Base-by-base conservation (phyloP, 2,888 invertebrate genomes). In the Alloscopus bannaensis region DNA sequence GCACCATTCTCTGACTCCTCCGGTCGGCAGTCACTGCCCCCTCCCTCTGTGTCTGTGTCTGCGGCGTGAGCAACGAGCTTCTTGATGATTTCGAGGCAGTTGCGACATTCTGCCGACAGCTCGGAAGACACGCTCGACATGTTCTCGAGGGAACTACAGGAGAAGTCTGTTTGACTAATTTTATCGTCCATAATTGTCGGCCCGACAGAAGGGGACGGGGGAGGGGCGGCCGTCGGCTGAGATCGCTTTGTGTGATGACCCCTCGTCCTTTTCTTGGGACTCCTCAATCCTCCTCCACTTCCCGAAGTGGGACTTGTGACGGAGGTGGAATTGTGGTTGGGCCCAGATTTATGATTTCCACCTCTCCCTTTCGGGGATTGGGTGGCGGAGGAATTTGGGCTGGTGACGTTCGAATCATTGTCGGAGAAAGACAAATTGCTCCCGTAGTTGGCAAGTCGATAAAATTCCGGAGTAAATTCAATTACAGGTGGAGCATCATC, bases 381-480 rank as follows among this genome's bases (percentile, higher is more conserved):
- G n/a, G 75, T 55, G 50, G 70, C 40, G 8, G 79, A 66, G 13
- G 22, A 3, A 60, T 59, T 62, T 13, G 55, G 64, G 6, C 72
- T 45, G 22, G 64, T 57, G 28, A 64, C 36, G 42, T 62, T 59
- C 16, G 77, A 75, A 64, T 85, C 83, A 80, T 84, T 83, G 70
- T 84, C 84, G n/a, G 83, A 83, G 57, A 84, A 83, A 36, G 82
- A 84, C 52, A 82, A 70, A 78, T 85, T 84, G 66, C 84, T 85
- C 64, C 85, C 84, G 64, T 81, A 85, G 77, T 85, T 85, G 69
- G 83, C 84, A 16, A 85, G 85, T 72, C 81, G 82, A 77, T 85
- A 85, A 78, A 83, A 85, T 40, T 85, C 85, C 1, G 84, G 83
- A 45, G 83, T 84, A 79, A 85, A 85, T 82, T 85, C 83, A 84